phyloP scores from a whole-genome alignment of 2,113 vertebrate genomes.

The Dendrocopos noguchii region DNA sequence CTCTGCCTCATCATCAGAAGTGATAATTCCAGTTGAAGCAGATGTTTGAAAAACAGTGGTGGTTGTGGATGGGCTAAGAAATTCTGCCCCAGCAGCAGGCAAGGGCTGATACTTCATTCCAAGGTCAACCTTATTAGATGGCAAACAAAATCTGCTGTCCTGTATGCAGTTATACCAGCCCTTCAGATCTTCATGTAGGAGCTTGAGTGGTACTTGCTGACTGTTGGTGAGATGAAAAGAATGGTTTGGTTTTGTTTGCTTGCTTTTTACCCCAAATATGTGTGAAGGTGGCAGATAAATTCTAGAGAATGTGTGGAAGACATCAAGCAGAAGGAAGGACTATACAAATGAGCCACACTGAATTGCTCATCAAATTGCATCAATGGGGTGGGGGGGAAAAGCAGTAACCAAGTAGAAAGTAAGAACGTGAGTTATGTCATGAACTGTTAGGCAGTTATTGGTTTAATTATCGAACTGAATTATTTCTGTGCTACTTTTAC shows the following conservation, averaged over 20 bases:
- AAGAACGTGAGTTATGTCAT: background rate
- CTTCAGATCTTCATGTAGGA: background rate
- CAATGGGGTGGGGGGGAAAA: background rate
- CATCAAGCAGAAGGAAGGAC: background rate
- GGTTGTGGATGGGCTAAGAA: background rate
- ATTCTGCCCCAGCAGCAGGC: background rate
- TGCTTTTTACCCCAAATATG: background rate
- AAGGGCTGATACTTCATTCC: background rate
- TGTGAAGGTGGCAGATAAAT: background rate
- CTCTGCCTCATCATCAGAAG: background rate
- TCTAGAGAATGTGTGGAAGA: background rate
- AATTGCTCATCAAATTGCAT: background rate
- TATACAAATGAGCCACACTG: background rate
- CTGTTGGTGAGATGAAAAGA: background rate
- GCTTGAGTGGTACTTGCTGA: background rate
- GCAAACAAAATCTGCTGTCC: background rate
- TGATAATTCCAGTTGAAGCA: background rate
- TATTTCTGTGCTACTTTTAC: background rate
- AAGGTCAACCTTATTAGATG: background rate
- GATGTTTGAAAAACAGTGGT: background rate
- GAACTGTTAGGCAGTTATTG: background rate
- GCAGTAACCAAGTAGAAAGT: background rate
- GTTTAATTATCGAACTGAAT: conserved; percentile 31
- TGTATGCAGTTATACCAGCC: background rate
- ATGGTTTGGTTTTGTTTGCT: background rate